These are phyloP conservation scores for Cygnus buccinator DNA, from an alignment of 2,113 vertebrate genomes.

Conservation along the genomic window DNA sequence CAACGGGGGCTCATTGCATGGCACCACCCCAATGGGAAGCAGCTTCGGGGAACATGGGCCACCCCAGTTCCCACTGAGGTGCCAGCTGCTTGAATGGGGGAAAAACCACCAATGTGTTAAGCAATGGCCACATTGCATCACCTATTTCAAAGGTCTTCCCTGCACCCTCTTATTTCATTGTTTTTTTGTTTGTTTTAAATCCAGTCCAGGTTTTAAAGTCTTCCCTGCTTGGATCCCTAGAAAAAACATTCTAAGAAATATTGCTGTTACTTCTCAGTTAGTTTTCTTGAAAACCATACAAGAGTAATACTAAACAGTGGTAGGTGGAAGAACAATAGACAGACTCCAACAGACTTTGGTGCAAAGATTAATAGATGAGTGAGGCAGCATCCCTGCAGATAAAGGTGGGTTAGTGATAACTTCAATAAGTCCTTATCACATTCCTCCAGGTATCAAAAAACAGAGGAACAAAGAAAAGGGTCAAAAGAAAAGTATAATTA, in stretches of 20 bases:
- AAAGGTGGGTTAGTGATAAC: neutral
- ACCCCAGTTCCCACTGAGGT: neutral
- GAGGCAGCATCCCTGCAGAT: neutral
- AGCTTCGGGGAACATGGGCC: too few relatives aligned
- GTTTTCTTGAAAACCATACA: neutral
- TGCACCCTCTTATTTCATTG: neutral
- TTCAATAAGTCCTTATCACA: neutral
- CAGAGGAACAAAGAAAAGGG: neutral
- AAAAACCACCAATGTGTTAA: neutral
- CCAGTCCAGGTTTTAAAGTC: neutral
- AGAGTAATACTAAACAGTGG: neutral
- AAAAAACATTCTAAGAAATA: neutral
- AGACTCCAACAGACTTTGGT: neutral
- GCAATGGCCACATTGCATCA: rapidly evolving
- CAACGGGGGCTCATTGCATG: rapidly evolving
- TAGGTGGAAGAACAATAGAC: neutral
- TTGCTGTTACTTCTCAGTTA: neutral
- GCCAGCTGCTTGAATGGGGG: neutral
- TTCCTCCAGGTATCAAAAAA: neutral
- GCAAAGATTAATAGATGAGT: neutral
- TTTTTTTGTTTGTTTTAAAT: neutral
- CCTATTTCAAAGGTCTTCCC: neutral
- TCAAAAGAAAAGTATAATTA: neutral
- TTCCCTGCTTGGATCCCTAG: neutral
- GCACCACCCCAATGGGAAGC: neutral